phyloP scores from a whole-genome alignment of 2,113 vertebrate genomes.

The Microcebus tavaratra region DNA sequence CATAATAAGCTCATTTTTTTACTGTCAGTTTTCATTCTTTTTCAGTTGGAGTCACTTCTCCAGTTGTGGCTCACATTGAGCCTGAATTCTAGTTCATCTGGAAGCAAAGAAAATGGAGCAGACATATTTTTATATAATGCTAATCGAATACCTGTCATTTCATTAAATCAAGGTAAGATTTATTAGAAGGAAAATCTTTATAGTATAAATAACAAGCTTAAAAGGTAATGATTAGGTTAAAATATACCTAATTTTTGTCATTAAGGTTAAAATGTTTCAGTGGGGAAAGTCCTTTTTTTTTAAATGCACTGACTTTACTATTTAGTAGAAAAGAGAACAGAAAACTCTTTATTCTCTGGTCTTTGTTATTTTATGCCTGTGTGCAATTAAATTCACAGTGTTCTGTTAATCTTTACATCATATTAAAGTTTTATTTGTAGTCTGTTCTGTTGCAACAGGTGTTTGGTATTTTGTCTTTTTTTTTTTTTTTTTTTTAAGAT shows the following conservation, averaged over 20 bases:
- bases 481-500: neutral
- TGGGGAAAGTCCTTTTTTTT: neutral
- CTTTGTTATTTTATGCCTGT: neutral
- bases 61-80: slow-evolving; percentile 99
- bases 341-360: neutral
- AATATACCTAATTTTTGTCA: neutral
- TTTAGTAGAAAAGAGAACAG: neutral
- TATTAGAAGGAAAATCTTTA: neutral
- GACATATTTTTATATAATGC: slow-evolving; percentile 98
- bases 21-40: slow-evolving; percentile 42
- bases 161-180: slow-evolving; percentile 95
- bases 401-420: neutral
- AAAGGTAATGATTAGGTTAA: neutral
- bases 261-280: neutral
- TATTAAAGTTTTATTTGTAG: neutral
- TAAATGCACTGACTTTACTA: neutral
- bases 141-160: slow-evolving; percentile 95
- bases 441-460: neutral
- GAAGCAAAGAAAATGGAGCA: slow-evolving; percentile 92
- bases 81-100: slow-evolving; percentile 93
- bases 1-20: neutral
- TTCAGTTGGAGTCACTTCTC: slow-evolving; percentile 95
- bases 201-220: neutral
- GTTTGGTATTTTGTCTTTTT: neutral
- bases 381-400: neutral